Conservation (phyloP, 2,888 invertebrate genomes). For the Glaucopsyche alexis region DNA sequence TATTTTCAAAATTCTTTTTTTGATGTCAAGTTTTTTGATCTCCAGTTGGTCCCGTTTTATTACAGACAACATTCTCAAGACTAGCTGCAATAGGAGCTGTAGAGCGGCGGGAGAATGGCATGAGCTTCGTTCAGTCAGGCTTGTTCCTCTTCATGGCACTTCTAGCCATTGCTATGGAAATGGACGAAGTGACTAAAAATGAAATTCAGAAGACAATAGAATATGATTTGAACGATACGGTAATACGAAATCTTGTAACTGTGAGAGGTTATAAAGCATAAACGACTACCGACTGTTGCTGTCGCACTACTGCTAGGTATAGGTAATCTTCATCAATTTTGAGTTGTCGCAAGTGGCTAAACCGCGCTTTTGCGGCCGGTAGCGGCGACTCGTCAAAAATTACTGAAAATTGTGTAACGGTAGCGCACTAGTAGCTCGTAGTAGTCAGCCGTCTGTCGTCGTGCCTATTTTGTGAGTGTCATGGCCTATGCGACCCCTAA, state of each 20-base stretch:
- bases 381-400: not conserved
- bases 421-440: too few species aligned
- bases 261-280: not conserved
- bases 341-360: not conserved
- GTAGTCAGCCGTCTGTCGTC: too few species aligned
- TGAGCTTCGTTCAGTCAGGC: constrained; percentile 68
- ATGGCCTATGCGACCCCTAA: not conserved
- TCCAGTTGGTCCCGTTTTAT: too few species aligned
- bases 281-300: not conserved
- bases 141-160: constrained; percentile 60
- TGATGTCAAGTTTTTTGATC: too few species aligned
- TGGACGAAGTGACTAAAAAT: constrained; percentile 52
- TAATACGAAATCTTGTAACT: constrained; percentile 41
- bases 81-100: constrained; percentile 51
- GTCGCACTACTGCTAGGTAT: not conserved
- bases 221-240: constrained; percentile 51
- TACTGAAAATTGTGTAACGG: too few species aligned
- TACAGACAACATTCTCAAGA: constrained; percentile 58
- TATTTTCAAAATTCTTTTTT: too few species aligned
- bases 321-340: not conserved
- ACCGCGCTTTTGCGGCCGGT: not conserved
- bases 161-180: constrained; percentile 56
- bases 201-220: constrained; percentile 59
- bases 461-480: too few species aligned
- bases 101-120: constrained; percentile 60